phyloP scores from a whole-genome alignment of 2,797 vertebrate species.

The Steatocranus sp. region DNA sequence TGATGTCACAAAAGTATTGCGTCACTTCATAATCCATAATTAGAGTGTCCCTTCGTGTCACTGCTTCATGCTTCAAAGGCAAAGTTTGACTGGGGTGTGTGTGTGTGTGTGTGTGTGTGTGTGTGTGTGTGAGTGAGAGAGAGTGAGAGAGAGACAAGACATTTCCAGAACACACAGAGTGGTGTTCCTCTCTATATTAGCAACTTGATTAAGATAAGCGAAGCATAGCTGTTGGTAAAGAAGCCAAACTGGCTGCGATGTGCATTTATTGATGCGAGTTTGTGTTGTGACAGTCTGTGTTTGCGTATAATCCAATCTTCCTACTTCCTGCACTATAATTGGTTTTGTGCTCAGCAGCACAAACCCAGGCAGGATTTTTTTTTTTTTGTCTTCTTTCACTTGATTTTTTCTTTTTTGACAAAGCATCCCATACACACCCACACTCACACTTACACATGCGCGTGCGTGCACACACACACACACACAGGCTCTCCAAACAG shows the following conservation, averaged over 20 bases:
- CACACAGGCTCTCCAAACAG: not conserved
- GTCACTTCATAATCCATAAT: not conserved
- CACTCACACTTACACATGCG: not conserved
- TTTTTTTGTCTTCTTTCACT: not conserved
- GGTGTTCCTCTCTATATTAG: not conserved
- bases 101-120: not conserved
- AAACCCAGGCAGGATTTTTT: not conserved
- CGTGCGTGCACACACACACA: not conserved
- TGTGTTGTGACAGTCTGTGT: not conserved
- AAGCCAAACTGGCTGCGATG: not conserved
- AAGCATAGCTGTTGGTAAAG: not conserved
- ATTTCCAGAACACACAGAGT: not conserved
- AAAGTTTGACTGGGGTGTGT: not conserved
- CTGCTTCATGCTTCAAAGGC: not conserved
- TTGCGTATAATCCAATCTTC: constrained; percentile 11
- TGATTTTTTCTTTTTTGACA: not conserved
- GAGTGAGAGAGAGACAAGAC: fast-evolving
- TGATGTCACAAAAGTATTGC: not conserved
- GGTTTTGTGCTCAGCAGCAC: constrained; percentile 23
- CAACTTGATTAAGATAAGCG: constrained; percentile 6
- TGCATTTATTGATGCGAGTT: not conserved
- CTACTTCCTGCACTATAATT: constrained; percentile 21
- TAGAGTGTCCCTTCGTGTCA: not conserved
- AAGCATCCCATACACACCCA: not conserved
- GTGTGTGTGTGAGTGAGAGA: fast-evolving